Evolutionary conservation across 2,888 invertebrate genomes (phyloP).

Genomic region (Calliphora vomitoria): DNA sequence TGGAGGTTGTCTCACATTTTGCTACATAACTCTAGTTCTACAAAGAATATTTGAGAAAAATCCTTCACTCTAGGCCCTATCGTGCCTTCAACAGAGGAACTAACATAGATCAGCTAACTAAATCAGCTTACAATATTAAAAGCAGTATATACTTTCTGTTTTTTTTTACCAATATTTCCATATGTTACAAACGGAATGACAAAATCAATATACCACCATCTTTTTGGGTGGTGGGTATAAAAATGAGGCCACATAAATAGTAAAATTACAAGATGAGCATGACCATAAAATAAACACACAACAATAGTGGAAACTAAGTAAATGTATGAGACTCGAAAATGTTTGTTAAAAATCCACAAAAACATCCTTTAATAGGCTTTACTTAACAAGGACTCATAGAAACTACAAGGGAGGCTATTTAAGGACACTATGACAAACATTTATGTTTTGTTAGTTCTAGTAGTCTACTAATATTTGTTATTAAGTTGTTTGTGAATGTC

Average conservation of each 20-base stretch:
- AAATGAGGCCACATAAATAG: conserved; percentile 71
- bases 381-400: conserved; percentile 29
- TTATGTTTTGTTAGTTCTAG: conserved; percentile 27
- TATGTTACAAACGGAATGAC: too few species aligned
- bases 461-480: conserved; percentile 29
- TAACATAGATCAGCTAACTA: too few species aligned
- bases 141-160: too few species aligned
- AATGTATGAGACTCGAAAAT: conserved; percentile 39
- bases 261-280: conserved; percentile 66
- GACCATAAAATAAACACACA: conserved; percentile 54
- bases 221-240: background rate
- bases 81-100: too few species aligned
- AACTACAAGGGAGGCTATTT: conserved; percentile 36
- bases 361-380: conserved; percentile 73
- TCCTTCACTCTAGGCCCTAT: too few species aligned
- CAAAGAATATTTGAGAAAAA: too few species aligned
- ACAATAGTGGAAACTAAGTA: conserved; percentile 13
- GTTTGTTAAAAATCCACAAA: conserved; percentile 52
- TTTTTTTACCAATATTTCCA: too few species aligned
- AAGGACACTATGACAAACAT: conserved; percentile 30
- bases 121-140: too few species aligned
- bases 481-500: conserved; percentile 1
- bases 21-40: too few species aligned
- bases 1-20: too few species aligned
- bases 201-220: too few species aligned